These are phyloP conservation scores for Sibirionetta formosa DNA, from an alignment of 2,797 vertebrate species.

Conservation along the genomic window DNA sequence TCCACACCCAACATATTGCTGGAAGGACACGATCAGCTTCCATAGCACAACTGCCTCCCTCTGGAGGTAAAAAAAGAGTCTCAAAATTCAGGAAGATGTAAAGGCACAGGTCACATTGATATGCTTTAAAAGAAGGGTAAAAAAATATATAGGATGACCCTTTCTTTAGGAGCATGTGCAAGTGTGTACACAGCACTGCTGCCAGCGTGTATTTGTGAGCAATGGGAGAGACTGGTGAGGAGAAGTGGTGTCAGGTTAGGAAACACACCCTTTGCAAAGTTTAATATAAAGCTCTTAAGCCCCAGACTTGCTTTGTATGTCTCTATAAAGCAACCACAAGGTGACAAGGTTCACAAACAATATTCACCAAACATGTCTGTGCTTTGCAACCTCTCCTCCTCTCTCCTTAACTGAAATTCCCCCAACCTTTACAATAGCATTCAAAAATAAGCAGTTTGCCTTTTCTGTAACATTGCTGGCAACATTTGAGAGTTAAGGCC, in stretches of 20 bases:
- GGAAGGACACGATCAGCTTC: constrained; percentile 52
- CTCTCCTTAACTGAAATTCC: not conserved
- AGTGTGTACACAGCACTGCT: not conserved
- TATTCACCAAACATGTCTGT: not conserved
- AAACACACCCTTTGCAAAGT: not conserved
- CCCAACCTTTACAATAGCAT: not conserved
- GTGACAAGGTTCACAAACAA: not conserved
- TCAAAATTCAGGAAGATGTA: not conserved
- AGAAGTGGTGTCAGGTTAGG: not conserved
- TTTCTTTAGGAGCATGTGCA: not conserved
- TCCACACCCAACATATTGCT: constrained; percentile 1
- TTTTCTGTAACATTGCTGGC: not conserved
- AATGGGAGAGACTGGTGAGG: not conserved
- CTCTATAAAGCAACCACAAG: not conserved
- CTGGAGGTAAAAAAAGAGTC: not conserved
- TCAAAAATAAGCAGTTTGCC: not conserved
- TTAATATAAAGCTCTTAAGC: rapidly evolving
- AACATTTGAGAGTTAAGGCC: not conserved
- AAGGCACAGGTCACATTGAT: not conserved
- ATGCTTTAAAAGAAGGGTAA: constrained; percentile 3
- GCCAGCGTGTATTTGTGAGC: constrained; percentile 19
- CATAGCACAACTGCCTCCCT: not conserved
- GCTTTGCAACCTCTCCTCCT: not conserved
- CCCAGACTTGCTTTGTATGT: not conserved
- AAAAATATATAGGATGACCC: not conserved